phyloP scores from a whole-genome alignment of 2,888 invertebrate genomes.

The Cantharis nigra region DNA sequence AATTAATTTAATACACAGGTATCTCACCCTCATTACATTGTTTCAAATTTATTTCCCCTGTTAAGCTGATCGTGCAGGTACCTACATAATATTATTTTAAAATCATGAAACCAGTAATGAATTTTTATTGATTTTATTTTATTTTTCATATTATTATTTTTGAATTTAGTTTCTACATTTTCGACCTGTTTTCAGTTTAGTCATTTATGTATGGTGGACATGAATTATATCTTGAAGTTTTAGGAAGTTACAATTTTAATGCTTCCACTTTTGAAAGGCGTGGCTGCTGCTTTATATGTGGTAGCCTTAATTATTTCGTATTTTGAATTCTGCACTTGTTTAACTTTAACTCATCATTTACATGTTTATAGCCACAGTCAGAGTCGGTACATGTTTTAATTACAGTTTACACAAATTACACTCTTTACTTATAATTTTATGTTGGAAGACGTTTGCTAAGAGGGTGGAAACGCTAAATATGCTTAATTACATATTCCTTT shows the following conservation, averaged over 20 bases:
- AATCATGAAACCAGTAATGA: no score
- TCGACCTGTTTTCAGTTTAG: no score
- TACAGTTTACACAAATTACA: constrained; percentile 13
- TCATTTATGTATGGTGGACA: not conserved
- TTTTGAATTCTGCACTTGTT: constrained; percentile 11
- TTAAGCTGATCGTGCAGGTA: no score
- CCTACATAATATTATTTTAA: no score
- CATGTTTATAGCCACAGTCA: constrained; percentile 12
- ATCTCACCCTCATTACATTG: no score
- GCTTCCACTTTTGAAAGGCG: not conserved
- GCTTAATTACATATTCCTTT: constrained; percentile 7
- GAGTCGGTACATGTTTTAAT: constrained; percentile 7
- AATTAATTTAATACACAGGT: no score
- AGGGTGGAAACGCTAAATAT: constrained; percentile 6
- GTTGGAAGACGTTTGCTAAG: constrained; percentile 5
- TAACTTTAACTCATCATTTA: constrained; percentile 11
- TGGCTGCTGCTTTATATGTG: not conserved
- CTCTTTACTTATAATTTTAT: constrained; percentile 8
- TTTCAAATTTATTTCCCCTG: no score
- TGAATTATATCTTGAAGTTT: not conserved
- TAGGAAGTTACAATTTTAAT: not conserved
- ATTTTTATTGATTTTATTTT: no score
- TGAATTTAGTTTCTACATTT: no score
- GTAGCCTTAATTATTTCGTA: constrained; percentile 4
- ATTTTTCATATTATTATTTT: no score